phyloP scores from a whole-genome alignment of 37 sponge, comb jelly and placozoan species.

The Axinella damicornis region DNA sequence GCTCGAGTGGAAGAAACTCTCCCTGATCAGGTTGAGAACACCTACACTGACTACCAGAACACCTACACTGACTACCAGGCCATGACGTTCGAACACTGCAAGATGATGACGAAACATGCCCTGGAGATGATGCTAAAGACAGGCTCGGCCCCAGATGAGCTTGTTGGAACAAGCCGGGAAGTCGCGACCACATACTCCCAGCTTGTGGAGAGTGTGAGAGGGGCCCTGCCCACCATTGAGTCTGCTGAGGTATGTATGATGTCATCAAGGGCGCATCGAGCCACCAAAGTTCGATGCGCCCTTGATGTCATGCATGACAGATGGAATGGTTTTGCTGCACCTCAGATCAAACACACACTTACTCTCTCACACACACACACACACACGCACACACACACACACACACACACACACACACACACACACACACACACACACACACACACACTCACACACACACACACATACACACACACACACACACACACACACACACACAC shows the following conservation, averaged over 20 bases:
- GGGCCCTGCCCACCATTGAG: constrained; percentile 82
- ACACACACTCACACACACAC: constrained; percentile 47
- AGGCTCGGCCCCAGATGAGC: constrained; percentile 3
- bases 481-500: no score
- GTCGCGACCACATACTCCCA: constrained; percentile 56
- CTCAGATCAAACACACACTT: background rate
- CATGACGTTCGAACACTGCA: constrained; percentile 57
- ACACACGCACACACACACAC: constrained; percentile 16
- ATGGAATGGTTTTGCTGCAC: no score
- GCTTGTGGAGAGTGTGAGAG: constrained; percentile 64
- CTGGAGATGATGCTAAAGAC: constrained; percentile 74
- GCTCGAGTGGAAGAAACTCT: constrained; percentile 31
- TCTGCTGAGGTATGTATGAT: background rate
- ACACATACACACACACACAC: constrained; percentile 26
- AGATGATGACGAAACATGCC: constrained; percentile 64
- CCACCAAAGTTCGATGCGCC: no score
- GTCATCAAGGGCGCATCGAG: no score
- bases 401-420: constrained; percentile 24
- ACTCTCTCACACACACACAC: background rate
- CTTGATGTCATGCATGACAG: no score
- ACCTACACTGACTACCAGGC: constrained; percentile 92
- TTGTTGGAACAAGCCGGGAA: constrained; percentile 41
- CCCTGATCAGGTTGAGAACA: constrained; percentile 40
- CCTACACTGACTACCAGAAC: no score
- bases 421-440: constrained; percentile 37